A percentile compares a stretch with the other conserved stretches of the same genome.
phyloP scores from a whole-genome alignment of 2,113 vertebrate genomes.

The Todiramphus saurophagus region DNA sequence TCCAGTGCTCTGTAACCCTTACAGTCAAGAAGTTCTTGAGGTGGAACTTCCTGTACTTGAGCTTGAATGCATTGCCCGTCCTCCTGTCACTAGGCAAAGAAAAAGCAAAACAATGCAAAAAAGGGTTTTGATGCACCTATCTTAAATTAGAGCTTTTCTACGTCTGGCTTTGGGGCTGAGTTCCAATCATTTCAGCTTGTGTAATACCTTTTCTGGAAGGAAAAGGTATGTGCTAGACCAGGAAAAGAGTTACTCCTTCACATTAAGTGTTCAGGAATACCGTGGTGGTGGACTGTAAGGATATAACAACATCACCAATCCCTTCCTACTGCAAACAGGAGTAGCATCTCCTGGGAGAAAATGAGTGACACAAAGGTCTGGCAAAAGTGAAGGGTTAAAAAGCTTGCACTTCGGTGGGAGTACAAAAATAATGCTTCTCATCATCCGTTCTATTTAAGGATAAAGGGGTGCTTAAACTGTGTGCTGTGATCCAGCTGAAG shows the following conservation, averaged over 20 bases:
- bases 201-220: background rate
- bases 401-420: background rate
- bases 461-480: background rate
- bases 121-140: background rate
- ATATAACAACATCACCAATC: background rate
- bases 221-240: background rate
- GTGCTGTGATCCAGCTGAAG: background rate
- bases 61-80: no score
- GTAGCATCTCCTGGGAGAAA: background rate
- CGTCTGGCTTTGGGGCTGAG: background rate
- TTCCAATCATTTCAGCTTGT: background rate
- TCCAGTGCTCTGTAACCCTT: no score
- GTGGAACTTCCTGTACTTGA: no score
- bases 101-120: background rate
- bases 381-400: slow-evolving; percentile 27
- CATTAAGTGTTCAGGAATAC: background rate
- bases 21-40: no score
- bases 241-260: background rate
- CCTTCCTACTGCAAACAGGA: background rate
- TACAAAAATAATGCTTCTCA: background rate
- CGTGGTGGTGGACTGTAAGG: background rate
- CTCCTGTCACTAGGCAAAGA: background rate
- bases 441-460: background rate
- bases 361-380: background rate
- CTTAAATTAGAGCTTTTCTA: background rate